phyloP scores from a whole-genome alignment of 2,113 vertebrate genomes.

The Periophthalmus modestus region DNA sequence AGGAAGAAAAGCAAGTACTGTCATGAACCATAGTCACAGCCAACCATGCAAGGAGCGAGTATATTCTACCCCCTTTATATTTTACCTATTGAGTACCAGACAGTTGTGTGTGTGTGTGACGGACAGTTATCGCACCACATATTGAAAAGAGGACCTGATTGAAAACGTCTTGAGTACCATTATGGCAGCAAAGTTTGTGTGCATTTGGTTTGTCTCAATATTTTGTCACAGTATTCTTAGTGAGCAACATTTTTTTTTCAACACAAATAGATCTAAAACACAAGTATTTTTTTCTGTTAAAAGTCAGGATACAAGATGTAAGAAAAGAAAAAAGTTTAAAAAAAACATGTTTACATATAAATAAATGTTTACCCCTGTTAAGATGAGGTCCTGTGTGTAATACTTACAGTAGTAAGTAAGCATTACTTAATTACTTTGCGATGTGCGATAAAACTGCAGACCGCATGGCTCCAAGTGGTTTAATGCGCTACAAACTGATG shows the following conservation, averaged over 20 bases:
- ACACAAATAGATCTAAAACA: constrained; percentile 68
- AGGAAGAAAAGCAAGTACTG: not conserved
- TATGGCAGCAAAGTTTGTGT: constrained; percentile 40
- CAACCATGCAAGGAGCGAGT: no score
- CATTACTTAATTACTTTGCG: no score
- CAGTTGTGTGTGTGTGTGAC: constrained; percentile 27
- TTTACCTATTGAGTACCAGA: constrained; percentile 36
- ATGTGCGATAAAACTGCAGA: no score
- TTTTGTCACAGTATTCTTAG: constrained; percentile 76
- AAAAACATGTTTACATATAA: constrained; percentile 76
- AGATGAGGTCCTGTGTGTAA: constrained; percentile 62
- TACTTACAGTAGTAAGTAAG: constrained; percentile 51
- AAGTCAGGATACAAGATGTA: constrained; percentile 53
- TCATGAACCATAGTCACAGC: not conserved
- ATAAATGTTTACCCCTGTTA: constrained; percentile 72
- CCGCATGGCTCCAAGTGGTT: no score
- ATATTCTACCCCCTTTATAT: no score
- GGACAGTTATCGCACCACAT: constrained; percentile 35
- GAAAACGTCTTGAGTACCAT: constrained; percentile 48
- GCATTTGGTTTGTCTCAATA: constrained; percentile 68
- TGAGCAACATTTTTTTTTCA: constrained; percentile 33
- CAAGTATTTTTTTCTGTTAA: constrained; percentile 53
- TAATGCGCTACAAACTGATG: no score
- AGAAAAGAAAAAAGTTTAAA: constrained; percentile 19
- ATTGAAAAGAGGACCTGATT: no score